Evolutionary conservation across 2,888 invertebrate species (phyloP), one percentile per base, ranked within the genome.

Genomic region (Leptinotarsa haldemani): DNA sequence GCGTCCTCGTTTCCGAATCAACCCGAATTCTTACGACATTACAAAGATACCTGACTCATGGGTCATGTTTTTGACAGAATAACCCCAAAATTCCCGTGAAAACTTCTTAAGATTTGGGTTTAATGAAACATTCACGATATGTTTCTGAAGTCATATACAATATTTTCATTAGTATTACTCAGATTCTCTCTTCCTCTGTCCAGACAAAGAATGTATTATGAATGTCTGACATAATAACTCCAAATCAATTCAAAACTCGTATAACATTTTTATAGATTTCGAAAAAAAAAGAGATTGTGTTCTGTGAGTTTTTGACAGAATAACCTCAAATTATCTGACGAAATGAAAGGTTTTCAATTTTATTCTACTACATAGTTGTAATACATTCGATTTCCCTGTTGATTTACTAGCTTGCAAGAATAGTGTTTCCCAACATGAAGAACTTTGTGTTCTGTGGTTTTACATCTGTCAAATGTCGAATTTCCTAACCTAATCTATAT

Each of bases 51-150:
- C 40, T 40, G 40, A 40, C 40, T 52, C 52, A 18, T 30, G 18
- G n/a, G 52, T 18, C 18, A 18, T 13, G 15, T 22, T 61, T 61
- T 61, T 61, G 61, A 61, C 61, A 61, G 61, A 61, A 61, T 61
- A 61, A 61, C 61, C 61, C 30, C 30, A 30, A 56, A 56, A 56
- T 18, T 56, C 3, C 56, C 18, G 56, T 56, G n/a, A 9, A 56
- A 13, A 40, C 9, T 40, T 50, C 13, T n/a, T 4, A 15, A 50
- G n/a, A 50, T 50, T 50, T 16, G n/a, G 50, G 1, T 52, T 52
- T n/a, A 52, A 16, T n/a, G n/a, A n/a, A n/a, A n/a, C 4, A 56
- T 56, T 56, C 56, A 16, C 3, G 18, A 20, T 20, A 12, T 9
- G 3, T 18, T 12, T 56, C 56, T 9, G 30, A 40, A 40, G 9